These are phyloP conservation scores for Tringa solitaria DNA, from an alignment of 2,113 vertebrate genomes.

Conservation along the genomic window DNA sequence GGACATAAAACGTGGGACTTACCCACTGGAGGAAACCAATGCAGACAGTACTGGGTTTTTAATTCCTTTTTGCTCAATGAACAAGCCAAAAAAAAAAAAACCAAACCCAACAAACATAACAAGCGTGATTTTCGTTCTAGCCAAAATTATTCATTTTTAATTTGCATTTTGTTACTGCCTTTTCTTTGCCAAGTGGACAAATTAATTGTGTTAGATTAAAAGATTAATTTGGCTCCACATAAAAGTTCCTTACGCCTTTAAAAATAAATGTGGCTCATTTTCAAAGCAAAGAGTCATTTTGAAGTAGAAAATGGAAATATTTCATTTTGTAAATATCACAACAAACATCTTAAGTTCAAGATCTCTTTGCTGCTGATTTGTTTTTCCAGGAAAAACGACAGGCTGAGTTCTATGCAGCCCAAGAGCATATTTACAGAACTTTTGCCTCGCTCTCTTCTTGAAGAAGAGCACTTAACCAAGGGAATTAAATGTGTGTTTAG, in stretches of 20 bases:
- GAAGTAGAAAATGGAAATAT: background rate
- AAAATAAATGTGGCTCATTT: background rate
- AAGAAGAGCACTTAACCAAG: background rate
- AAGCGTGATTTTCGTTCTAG: background rate
- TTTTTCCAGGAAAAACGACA: background rate
- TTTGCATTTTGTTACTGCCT: background rate
- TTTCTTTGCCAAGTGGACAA: background rate
- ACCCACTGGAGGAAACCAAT: accelerated
- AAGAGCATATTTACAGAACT: background rate
- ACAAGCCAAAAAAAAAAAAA: background rate
- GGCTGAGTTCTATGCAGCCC: background rate
- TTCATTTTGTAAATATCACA: background rate
- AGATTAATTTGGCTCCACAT: background rate
- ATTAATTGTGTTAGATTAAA: background rate
- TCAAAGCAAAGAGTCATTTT: background rate
- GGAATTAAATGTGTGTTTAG: background rate
- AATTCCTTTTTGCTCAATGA: background rate
- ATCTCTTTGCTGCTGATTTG: background rate
- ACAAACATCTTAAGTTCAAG: background rate
- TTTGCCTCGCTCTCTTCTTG: background rate
- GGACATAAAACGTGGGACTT: background rate
- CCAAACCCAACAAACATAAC: background rate
- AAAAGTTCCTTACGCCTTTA: background rate
- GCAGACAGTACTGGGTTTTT: background rate
- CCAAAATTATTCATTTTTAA: background rate